These are phyloP conservation scores for Teinopalpus imperialis DNA, from an alignment of 2,888 invertebrate species.

Conservation along the genomic window DNA sequence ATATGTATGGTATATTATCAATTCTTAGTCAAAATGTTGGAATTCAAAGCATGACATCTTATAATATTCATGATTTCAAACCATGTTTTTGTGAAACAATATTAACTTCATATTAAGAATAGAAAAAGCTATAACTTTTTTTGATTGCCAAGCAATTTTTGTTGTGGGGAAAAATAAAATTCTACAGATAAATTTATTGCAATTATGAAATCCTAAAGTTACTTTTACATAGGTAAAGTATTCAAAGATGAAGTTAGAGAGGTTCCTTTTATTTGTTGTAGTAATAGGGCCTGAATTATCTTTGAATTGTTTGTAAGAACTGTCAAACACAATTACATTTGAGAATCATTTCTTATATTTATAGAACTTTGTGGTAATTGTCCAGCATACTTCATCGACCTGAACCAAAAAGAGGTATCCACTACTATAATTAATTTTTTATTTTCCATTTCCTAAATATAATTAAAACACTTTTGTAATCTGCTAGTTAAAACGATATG, in stretches of 20 bases:
- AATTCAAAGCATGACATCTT: no score
- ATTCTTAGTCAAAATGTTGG: no score
- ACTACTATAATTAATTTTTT: constrained; percentile 73
- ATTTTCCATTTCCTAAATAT: constrained; percentile 39
- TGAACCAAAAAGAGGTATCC: constrained; percentile 82
- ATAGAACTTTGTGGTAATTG: constrained; percentile 84
- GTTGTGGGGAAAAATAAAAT: no score
- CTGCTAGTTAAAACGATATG: constrained; percentile 38
- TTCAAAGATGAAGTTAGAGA: constrained; percentile 58
- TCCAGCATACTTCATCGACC: constrained; percentile 83
- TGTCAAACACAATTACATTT: constrained; percentile 74
- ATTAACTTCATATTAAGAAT: no score
- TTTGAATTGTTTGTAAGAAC: constrained; percentile 54
- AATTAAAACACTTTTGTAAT: constrained; percentile 34
- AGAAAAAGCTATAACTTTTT: no score
- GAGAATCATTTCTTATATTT: constrained; percentile 83
- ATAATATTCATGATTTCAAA: no score
- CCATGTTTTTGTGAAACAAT: no score
- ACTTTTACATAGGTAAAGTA: constrained; percentile 23
- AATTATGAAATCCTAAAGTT: no score
- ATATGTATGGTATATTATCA: no score
- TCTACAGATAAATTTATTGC: no score
- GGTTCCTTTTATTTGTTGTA: no score
- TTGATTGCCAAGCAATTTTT: no score
- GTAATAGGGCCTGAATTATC: constrained; percentile 37